phyloP scores from a whole-genome alignment of 2,888 invertebrate species.

The Apodemia zela region DNA sequence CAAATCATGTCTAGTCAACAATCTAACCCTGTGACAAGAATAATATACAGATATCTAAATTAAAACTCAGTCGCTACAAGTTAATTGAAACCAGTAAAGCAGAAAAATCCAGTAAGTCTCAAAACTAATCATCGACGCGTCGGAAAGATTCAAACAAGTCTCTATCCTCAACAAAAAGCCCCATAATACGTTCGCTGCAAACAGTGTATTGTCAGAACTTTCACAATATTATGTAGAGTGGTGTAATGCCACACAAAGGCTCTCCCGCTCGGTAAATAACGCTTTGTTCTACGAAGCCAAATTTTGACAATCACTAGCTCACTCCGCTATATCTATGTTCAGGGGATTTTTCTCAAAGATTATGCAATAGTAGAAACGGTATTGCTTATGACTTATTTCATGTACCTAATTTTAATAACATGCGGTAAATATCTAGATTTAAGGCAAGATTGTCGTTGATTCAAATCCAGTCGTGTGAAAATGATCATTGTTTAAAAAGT shows the following conservation, averaged over 20 bases:
- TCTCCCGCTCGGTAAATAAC: conserved; percentile 75
- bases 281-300: conserved; percentile 81
- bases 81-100: conserved; percentile 21
- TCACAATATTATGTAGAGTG: conserved; percentile 80
- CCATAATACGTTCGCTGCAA: conserved; percentile 61
- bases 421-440: too few species aligned
- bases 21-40: too few species aligned
- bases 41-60: neutral
- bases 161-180: conserved; percentile 53
- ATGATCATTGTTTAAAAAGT: too few species aligned
- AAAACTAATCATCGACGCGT: conserved; percentile 48
- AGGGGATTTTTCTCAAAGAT: conserved; percentile 52
- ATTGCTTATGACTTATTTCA: neutral
- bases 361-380: conserved; percentile 27
- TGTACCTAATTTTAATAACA: too few species aligned
- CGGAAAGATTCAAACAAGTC: conserved; percentile 44
- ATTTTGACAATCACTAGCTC: conserved; percentile 81
- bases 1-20: too few species aligned
- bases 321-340: conserved; percentile 61
- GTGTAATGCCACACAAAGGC: conserved; percentile 78
- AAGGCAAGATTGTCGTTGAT: too few species aligned
- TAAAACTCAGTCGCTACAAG: neutral
- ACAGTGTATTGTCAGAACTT: conserved; percentile 74
- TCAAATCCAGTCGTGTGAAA: too few species aligned
- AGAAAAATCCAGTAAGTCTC: conserved; percentile 31